Base-by-base conservation (phyloP, 1,140 invertebrate species). In the Drosophila tropicalis region DNA sequence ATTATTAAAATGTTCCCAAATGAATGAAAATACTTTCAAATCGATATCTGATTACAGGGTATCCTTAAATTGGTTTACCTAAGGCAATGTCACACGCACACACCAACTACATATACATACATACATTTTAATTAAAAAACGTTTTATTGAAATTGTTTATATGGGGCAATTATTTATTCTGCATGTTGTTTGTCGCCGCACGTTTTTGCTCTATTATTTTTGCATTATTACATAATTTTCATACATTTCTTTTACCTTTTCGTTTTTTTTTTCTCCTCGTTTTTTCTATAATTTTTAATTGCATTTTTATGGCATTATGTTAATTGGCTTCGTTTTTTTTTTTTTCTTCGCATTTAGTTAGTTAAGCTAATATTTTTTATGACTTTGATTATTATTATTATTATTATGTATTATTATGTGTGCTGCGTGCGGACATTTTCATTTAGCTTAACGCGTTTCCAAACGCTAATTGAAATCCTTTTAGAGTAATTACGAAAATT, bases 381-480 rank as follows among this genome's bases (percentile, higher is more conserved):
- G 66, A 67, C 65, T 62, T 57, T 70, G 61, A 79, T 84, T 71
- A 71, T 68, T 36, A 67, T 56, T 71, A 60, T 69, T 51, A 60
- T 62, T 63, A 69, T 69, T 47, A 39, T 44, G 4, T 62, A 40
- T 25, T 60, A 51, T 51, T 51, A 40, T 47, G 61, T 62, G 72
- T 32, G 72, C 25, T 32, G 66, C 72, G 34, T 36, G 66, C 66
- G 34, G 40, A 41, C 54, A 63, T 76, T 77, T 77, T 66, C 73
- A 77, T 77, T 77, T 57, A 57, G 73, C 63, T 77, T 63, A 79
- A 82, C 77, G 72, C 57, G 72, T 79, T 79, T 86, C 70, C 65
- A 72, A 72, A 66, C 65, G 56, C 67, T 89, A 87, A 87, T 87
- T 83, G 79, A 87, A 87, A 87, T 87, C 83, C 83, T 87, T 87